A percentile compares a stretch with the other conserved stretches of the same genome.
These are phyloP conservation scores for Campoplex nolae DNA, from an alignment of 2,888 invertebrate species.

Conservation along the genomic window DNA sequence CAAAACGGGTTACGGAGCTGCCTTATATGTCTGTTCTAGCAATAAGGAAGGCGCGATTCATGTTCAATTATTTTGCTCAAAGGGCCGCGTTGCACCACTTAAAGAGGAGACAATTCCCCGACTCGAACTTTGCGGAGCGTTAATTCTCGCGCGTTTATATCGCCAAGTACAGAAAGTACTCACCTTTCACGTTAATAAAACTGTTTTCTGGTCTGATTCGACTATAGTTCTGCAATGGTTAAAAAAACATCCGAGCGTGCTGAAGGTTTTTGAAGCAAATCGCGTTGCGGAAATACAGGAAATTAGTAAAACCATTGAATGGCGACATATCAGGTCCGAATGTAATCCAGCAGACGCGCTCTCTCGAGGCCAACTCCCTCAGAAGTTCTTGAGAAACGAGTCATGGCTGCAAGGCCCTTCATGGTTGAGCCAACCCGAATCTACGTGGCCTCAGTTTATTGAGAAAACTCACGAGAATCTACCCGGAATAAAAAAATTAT, in stretches of 20 bases:
- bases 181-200: constrained; percentile 29
- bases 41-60: constrained; percentile 10
- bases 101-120: constrained; percentile 71
- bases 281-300: no score
- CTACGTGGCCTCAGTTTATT: no score
- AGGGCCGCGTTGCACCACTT: constrained; percentile 75
- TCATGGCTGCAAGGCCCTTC: no score
- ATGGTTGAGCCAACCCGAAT: no score
- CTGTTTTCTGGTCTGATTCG: constrained; percentile 72
- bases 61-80: constrained; percentile 71
- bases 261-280: no score
- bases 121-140: constrained; percentile 73
- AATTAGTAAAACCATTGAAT: no score
- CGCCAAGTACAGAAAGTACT: constrained; percentile 25
- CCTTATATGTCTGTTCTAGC: constrained; percentile 66
- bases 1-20: constrained; percentile 67
- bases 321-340: no score
- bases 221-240: constrained; percentile 72
- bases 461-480: no score
- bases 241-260: constrained; percentile 42
- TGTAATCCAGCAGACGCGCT: no score
- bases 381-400: no score
- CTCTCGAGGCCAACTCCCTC: no score
- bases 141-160: constrained; percentile 65
- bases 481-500: no score